These are phyloP conservation scores for Chloebia gouldiae DNA, from an alignment of 2,113 vertebrate genomes.

Conservation along the genomic window DNA sequence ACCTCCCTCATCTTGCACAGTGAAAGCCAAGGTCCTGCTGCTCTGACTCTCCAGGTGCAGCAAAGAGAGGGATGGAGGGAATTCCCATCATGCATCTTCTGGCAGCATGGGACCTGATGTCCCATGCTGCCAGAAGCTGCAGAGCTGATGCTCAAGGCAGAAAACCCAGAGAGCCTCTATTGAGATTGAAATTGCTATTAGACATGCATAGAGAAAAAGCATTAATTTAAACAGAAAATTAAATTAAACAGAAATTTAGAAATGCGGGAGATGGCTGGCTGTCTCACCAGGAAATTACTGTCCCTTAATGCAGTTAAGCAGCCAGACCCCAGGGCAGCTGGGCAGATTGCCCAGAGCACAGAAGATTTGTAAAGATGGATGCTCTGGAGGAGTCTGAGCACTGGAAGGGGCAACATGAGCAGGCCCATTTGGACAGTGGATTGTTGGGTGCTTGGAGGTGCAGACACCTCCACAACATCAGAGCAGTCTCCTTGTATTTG, in stretches of 20 bases:
- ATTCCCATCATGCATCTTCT: background rate
- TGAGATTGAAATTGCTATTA: background rate
- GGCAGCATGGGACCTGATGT: background rate
- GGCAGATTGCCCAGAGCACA: background rate
- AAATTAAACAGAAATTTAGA: constrained; percentile 45
- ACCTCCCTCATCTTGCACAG: background rate
- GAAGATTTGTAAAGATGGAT: background rate
- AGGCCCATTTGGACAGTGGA: background rate
- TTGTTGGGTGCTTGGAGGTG: background rate
- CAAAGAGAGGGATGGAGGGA: background rate
- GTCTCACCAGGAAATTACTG: constrained; percentile 56
- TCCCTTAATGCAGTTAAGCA: constrained; percentile 5
- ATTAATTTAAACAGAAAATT: constrained; percentile 17
- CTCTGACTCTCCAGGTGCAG: background rate
- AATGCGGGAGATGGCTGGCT: background rate
- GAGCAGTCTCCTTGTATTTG: background rate
- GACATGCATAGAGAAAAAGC: background rate
- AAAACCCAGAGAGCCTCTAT: background rate
- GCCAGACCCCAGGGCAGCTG: background rate
- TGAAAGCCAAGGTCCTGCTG: background rate
- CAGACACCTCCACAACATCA: background rate
- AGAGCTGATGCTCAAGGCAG: rapidly evolving
- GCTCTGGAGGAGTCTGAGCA: background rate
- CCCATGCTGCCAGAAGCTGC: background rate
- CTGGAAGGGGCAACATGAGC: background rate